Conservation (phyloP, 2,113 vertebrate species). For the Heterochromis multidens region DNA sequence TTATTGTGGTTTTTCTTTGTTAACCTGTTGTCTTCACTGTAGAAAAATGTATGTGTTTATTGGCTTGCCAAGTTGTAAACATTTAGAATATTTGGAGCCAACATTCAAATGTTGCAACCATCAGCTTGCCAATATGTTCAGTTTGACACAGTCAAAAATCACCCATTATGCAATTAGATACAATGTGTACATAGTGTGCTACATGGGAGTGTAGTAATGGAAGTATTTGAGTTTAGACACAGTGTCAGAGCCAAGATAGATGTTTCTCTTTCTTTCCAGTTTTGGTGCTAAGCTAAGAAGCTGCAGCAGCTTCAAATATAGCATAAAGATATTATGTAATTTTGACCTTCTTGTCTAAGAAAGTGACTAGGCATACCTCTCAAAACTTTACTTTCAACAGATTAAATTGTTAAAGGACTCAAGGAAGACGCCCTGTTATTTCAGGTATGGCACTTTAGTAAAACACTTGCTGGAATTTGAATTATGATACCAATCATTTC, state of each 20-base stretch:
- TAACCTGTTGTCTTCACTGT: not conserved
- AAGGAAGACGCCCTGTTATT: not conserved
- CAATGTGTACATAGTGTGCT: not conserved
- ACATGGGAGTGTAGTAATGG: not conserved
- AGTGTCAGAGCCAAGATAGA: not conserved
- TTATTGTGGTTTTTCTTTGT: not conserved
- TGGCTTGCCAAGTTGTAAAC: not conserved
- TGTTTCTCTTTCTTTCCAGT: not conserved
- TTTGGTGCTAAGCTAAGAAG: not conserved
- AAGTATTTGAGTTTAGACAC: not conserved
- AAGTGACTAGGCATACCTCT: not conserved
- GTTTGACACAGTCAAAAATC: not conserved
- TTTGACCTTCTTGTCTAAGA: not conserved
- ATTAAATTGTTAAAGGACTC: not conserved
- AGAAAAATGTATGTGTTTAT: not conserved
- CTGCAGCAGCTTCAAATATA: not conserved
- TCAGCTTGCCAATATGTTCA: not conserved
- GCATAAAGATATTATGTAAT: not conserved
- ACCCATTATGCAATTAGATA: not conserved
- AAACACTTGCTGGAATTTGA: conserved; percentile 41
- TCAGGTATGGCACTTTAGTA: not conserved
- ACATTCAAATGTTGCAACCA: not conserved
- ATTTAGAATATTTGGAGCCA: not conserved
- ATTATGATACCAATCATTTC: conserved; percentile 53
- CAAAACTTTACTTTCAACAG: not conserved